Conservation (phyloP, 2,113 vertebrate species). For the Poicephalus meyeri region DNA sequence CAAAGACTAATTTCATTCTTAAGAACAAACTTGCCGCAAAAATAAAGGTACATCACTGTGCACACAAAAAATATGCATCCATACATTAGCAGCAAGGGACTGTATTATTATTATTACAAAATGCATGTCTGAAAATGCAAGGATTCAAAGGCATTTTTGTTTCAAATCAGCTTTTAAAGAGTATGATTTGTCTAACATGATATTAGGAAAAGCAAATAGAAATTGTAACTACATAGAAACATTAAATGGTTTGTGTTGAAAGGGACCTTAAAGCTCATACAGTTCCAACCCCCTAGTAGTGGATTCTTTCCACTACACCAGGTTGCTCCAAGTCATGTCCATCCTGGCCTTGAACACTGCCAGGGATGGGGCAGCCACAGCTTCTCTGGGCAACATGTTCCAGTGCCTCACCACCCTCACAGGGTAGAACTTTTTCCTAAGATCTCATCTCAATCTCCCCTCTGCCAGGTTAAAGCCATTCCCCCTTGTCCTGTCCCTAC, state of each 20-base stretch:
- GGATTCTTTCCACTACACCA: neutral
- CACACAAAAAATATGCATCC: neutral
- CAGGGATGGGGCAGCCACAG: neutral
- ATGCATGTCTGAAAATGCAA: slow-evolving; percentile 8
- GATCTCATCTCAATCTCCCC: neutral
- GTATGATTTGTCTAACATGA: slow-evolving; percentile 31
- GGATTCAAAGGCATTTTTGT: slow-evolving; percentile 40
- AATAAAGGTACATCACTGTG: neutral
- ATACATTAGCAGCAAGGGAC: neutral
- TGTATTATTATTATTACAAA: neutral
- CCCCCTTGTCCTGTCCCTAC: neutral
- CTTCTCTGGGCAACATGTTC: neutral
- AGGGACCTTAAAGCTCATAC: neutral
- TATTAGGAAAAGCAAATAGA: slow-evolving; percentile 49
- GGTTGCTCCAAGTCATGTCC: neutral
- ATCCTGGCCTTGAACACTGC: neutral
- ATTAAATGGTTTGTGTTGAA: neutral
- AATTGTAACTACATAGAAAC: neutral
- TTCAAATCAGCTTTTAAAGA: slow-evolving; percentile 37
- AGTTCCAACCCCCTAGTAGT: neutral
- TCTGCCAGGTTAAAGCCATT: neutral
- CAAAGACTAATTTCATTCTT: neutral
- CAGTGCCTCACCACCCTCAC: neutral
- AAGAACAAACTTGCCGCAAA: neutral
- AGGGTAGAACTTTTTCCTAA: neutral